Base-by-base conservation (phyloP, 1,140 invertebrate genomes). In the Drosophila malerkotliana region DNA sequence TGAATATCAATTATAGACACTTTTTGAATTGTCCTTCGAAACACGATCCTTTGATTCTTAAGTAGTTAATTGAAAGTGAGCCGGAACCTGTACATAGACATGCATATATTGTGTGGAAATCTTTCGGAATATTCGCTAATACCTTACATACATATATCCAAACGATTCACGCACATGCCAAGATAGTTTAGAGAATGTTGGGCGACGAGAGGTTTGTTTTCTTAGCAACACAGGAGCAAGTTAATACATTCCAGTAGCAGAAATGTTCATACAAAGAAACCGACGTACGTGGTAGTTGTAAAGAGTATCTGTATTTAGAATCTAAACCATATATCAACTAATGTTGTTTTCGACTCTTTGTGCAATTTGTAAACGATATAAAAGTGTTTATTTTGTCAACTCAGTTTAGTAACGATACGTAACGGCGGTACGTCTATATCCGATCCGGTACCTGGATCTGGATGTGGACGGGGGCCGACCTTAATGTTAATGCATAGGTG, bases 171-270 rank as follows among this genome's bases (percentile, higher is more conserved):
- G 69, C 72, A 74, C 72, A 75, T 57, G 63, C 63, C 58, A 63
- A 67, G 24, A 56, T 67, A 69, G 39, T 74, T 53, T 74, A 74
- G 60, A 45, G 18, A 68, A 56, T 21, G 44, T 62, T 14, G 15
- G 15, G 47, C 21, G 59, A 14, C 51, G 44, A 55, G 45, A n/a
- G 18, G 41, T 61, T 56, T 48, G 39, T 12, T 21, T 21, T 21
- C 61, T 72, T 49, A 24, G 60, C 52, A 75, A 76, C 55, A 49
- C 21, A 1, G 58, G 52, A 80, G 52, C 49, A 78, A 62, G 39
- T 53, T 63, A 60, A 72, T 82, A 72, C 82, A 85, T 85, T 85
- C 82, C 82, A 88, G 74, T 88, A 85, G 82, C 75, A 62, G 84
- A 77, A 82, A 68, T 87, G 72, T 77, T 74, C 68, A 66, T 61